phyloP scores from a whole-genome alignment of 2,888 invertebrate genomes.

The Orgyia antiqua region DNA sequence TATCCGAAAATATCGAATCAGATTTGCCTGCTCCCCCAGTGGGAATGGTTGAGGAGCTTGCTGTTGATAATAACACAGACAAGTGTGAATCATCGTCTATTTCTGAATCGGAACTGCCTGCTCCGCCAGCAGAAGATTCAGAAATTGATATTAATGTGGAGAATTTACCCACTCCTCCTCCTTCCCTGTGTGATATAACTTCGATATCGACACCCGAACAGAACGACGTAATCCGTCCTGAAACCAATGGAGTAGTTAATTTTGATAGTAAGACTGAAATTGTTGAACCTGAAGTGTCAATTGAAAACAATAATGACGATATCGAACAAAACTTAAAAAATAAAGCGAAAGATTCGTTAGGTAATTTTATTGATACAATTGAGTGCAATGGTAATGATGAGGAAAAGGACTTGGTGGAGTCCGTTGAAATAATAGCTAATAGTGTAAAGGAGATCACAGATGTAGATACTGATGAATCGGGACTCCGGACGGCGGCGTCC shows the following conservation, averaged over 20 bases:
- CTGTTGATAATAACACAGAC: slow-evolving; percentile 5
- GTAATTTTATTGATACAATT: slow-evolving; percentile 22
- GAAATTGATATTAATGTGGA: slow-evolving; percentile 17
- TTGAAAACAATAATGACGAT: slow-evolving; percentile 26
- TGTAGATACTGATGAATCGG: slow-evolving; percentile 12
- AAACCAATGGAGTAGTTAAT: slow-evolving; percentile 18
- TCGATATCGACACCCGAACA: slow-evolving; percentile 17
- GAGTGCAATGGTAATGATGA: slow-evolving; percentile 43
- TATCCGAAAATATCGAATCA: slow-evolving; percentile 5
- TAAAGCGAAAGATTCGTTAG: slow-evolving; percentile 33
- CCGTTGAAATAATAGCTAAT: slow-evolving; percentile 10
- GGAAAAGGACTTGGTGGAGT: slow-evolving; percentile 12
- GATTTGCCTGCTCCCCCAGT: slow-evolving; percentile 39
- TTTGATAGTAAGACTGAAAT: slow-evolving; percentile 25
- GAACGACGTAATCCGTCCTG: slow-evolving; percentile 14
- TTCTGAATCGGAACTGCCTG: slow-evolving; percentile 12
- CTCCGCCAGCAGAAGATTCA: slow-evolving; percentile 8
- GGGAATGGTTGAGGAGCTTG: background rate
- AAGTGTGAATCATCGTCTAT: slow-evolving; percentile 3
- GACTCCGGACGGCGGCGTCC: slow-evolving; percentile 18
- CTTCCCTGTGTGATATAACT: slow-evolving; percentile 34
- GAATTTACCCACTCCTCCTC: slow-evolving; percentile 43
- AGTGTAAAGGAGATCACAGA: slow-evolving; percentile 9
- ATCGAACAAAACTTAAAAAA: slow-evolving; percentile 37
- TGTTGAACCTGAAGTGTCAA: slow-evolving; percentile 14